Percentiles rank a stretch among this genome's conserved stretches.
phyloP scores from a whole-genome alignment of 2,888 invertebrate genomes.

The Callosobruchus maculatus region DNA sequence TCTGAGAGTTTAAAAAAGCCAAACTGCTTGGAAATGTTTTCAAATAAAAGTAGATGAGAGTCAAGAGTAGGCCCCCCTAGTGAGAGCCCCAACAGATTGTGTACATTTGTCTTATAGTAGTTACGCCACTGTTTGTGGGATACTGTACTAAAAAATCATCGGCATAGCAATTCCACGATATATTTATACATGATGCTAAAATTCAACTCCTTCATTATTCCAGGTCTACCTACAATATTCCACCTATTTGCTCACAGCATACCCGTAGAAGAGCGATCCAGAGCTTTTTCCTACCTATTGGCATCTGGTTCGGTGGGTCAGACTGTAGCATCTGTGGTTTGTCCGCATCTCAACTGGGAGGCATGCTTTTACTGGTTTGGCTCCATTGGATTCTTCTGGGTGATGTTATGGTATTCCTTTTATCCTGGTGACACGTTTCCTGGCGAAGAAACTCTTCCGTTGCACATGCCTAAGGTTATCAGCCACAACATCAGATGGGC shows the following conservation, averaged over 20 bases:
- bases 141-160: no score
- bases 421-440: constrained; percentile 56
- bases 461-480: constrained; percentile 57
- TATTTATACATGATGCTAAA: no score
- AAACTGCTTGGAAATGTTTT: no score
- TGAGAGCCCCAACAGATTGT: no score
- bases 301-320: constrained; percentile 73
- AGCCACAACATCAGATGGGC: constrained; percentile 58
- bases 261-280: constrained; percentile 66
- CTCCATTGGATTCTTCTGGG: constrained; percentile 64
- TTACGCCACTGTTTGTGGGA: no score
- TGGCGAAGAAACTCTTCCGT: constrained; percentile 55
- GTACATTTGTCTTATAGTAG: no score
- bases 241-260: constrained; percentile 71
- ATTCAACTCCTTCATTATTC: constrained; percentile 12
- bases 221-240: constrained; percentile 72
- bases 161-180: no score
- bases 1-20: no score
- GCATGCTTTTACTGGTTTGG: constrained; percentile 68
- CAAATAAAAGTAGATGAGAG: no score
- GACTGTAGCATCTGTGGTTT: constrained; percentile 68
- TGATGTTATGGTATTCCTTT: constrained; percentile 59
- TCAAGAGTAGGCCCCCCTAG: no score
- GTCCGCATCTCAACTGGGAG: constrained; percentile 66
- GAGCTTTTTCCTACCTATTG: constrained; percentile 70